phyloP scores from a whole-genome alignment of 2,113 vertebrate species.

The Andinoacara biseriatus region DNA sequence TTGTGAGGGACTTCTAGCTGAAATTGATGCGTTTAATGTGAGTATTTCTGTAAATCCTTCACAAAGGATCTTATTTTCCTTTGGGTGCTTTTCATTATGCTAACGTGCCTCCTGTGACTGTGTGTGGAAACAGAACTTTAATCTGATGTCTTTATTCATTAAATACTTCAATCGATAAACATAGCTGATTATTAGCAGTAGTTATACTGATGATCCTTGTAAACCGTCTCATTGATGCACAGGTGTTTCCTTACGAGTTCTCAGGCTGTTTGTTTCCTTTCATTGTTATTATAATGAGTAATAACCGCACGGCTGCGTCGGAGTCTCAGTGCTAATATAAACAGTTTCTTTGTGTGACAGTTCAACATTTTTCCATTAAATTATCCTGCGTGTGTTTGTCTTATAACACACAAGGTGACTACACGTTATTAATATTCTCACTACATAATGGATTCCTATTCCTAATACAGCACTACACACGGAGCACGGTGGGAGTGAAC shows the following conservation, averaged over 20 bases:
- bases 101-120: background rate
- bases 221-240: background rate
- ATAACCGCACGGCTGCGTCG: background rate
- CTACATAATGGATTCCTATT: background rate
- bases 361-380: constrained; percentile 1
- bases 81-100: background rate
- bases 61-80: background rate
- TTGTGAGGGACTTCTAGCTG: rapidly evolving
- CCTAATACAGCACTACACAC: rapidly evolving
- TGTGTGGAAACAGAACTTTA: background rate
- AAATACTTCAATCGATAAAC: background rate
- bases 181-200: background rate
- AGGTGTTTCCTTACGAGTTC: background rate
- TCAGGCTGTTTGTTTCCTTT: background rate
- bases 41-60: background rate
- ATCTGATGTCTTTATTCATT: background rate
- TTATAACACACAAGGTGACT: background rate
- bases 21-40: background rate
- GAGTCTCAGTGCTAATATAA: background rate
- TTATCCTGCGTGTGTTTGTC: background rate
- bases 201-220: background rate
- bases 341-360: background rate
- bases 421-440: background rate
- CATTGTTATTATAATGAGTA: background rate
- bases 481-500: background rate